Evolutionary conservation across 2,113 vertebrate species (phyloP).

Genomic region (Anarrhichthys ocellatus): DNA sequence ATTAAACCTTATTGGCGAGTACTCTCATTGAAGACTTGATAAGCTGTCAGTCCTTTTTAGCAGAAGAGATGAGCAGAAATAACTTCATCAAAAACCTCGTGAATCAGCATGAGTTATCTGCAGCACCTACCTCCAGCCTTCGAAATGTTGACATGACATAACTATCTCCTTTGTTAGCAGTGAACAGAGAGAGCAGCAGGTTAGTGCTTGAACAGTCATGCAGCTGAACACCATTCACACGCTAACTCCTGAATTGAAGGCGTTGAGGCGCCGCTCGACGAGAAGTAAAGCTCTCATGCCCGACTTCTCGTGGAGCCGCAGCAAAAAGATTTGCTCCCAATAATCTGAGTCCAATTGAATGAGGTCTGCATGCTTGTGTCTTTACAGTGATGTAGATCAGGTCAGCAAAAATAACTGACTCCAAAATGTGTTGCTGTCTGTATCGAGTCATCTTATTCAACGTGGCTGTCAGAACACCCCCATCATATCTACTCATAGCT

Average conservation of each 20-base stretch:
- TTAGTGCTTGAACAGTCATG: conserved; percentile 65
- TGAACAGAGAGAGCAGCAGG: conserved; percentile 84
- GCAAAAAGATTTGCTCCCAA: background rate
- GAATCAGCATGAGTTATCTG: background rate
- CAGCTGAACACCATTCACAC: conserved; percentile 52
- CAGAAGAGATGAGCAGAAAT: background rate
- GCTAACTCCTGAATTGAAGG: background rate
- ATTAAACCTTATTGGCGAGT: background rate
- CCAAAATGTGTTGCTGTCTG: background rate
- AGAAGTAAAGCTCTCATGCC: background rate
- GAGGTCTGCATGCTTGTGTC: background rate
- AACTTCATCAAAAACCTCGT: background rate
- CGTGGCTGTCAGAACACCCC: background rate
- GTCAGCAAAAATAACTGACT: background rate
- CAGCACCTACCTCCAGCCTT: conserved; percentile 96
- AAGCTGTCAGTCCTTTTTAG: background rate
- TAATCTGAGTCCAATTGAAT: background rate
- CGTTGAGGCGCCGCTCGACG: background rate
- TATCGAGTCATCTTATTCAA: background rate
- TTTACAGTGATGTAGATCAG: background rate
- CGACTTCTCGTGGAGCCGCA: background rate
- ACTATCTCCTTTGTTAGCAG: conserved; percentile 98
- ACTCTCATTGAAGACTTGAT: background rate
- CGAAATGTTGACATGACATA: conserved; percentile 99
- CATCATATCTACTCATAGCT: background rate